Conservation (phyloP, 2,888 invertebrate species). For the Acleris cristana region DNA sequence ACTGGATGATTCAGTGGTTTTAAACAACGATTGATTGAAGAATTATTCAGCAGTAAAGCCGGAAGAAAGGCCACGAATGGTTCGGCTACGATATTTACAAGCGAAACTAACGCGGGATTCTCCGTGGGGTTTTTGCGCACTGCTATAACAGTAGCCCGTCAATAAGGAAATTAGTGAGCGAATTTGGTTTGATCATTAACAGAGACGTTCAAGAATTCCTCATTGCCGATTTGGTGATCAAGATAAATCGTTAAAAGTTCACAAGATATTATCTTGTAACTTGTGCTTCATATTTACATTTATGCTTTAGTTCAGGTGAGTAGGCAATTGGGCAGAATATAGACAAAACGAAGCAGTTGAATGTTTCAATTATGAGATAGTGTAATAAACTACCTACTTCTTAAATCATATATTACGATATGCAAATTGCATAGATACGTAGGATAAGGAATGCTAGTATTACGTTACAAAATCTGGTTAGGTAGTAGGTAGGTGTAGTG, state of each 20-base stretch:
- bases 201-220: conserved; percentile 21
- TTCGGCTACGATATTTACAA: conserved; percentile 12
- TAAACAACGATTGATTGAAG: conserved; percentile 2
- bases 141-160: conserved; percentile 42
- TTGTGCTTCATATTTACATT: background rate
- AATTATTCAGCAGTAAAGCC: conserved; percentile 3
- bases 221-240: conserved; percentile 9
- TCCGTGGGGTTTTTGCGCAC: conserved; percentile 65
- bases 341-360: background rate
- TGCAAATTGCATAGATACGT: too few relatives aligned
- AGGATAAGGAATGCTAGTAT: too few relatives aligned
- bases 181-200: conserved; percentile 40
- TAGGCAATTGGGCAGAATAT: too few relatives aligned
- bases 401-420: too few relatives aligned
- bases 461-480: background rate
- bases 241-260: conserved; percentile 17
- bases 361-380: background rate
- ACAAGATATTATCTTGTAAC: background rate
- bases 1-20: background rate
- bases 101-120: conserved; percentile 61
- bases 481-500: background rate
- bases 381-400: too few relatives aligned
- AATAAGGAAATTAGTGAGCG: conserved; percentile 46
- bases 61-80: conserved; percentile 7
- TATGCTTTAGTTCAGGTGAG: background rate